Base-by-base conservation (phyloP, 35 echinoderm and acorn worm genomes). In the Acanthaster planci region DNA sequence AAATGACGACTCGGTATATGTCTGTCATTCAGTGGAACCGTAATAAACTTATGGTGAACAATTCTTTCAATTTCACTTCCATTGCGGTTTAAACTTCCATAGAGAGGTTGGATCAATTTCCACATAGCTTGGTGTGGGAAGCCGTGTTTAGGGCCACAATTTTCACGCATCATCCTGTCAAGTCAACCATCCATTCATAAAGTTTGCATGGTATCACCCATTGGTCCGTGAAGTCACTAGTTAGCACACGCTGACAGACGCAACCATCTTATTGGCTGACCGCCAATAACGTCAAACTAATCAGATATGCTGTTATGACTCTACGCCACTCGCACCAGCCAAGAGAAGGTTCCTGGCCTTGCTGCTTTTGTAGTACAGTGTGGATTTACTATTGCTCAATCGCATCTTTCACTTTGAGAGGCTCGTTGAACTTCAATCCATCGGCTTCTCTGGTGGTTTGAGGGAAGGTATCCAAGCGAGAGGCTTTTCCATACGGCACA, bases 251-350 rank as follows among this genome's bases (percentile, higher is more conserved):
- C 42, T 47, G 42, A 47, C 42, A 6, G 42, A 47, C 4, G 42
- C 22, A 72, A 26, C 34, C 64, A 72, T 29, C 64, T 26, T 26
- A 72, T 72, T 72, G 64, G 64, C 64, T 72, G 30, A 35, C 64
- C 8, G 30, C 42, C 22, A 9, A 10, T 72, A 26, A 72, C 64
- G 64, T 72, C 34, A 31, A 26, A 72, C 64, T 72, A 72, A 72
- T 72, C 64, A 72, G 21, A 72, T 14, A 6, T 72, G 64, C 23
- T 14, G 64, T 26, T 72, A 18, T 18, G 17, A 21, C n/a, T 30
- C 64, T 72, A 72, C 64, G 64, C 30, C 64, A 72, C 64, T 2
- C 34, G n/a, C 42, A 12, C 42, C 42, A 47, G 42, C 42, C 26
- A 72, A 34, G 14, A 12, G 64, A 26, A 72, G 64, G 64, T 72